These are phyloP conservation scores for Chaetura pelagica DNA, from an alignment of 2,113 vertebrate species.

Conservation along the genomic window DNA sequence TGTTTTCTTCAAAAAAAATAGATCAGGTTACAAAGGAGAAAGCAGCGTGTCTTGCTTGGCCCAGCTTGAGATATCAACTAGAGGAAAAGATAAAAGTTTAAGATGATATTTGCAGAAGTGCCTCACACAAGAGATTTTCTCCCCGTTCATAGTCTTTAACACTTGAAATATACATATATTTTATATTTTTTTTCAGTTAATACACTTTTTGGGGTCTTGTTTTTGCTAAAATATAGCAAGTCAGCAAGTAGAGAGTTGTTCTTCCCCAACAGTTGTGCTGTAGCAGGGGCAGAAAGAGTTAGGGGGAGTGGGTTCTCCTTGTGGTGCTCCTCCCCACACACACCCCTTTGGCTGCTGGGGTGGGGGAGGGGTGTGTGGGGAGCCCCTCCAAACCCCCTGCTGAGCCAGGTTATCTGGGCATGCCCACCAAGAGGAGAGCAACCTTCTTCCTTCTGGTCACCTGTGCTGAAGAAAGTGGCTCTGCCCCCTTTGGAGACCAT, in stretches of 20 bases:
- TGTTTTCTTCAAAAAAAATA: background rate
- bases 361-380: accelerated
- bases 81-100: conserved; percentile 6
- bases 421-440: background rate
- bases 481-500: accelerated
- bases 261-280: conserved; percentile 9
- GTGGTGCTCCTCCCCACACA: background rate
- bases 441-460: background rate
- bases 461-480: background rate
- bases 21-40: conserved; percentile 69
- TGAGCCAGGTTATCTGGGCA: background rate
- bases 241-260: conserved; percentile 65
- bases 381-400: background rate
- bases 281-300: background rate
- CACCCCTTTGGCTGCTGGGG: background rate
- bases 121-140: conserved; percentile 21
- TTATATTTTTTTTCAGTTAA: conserved; percentile 38
- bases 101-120: conserved; percentile 60
- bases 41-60: conserved; percentile 52
- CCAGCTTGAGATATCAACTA: conserved; percentile 29
- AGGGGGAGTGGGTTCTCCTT: background rate
- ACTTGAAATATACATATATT: conserved; percentile 13
- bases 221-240: conserved; percentile 83
- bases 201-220: background rate
- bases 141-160: conserved; percentile 18